Conservation (phyloP, 2,888 invertebrate species). For the Mycalesis mineus region DNA sequence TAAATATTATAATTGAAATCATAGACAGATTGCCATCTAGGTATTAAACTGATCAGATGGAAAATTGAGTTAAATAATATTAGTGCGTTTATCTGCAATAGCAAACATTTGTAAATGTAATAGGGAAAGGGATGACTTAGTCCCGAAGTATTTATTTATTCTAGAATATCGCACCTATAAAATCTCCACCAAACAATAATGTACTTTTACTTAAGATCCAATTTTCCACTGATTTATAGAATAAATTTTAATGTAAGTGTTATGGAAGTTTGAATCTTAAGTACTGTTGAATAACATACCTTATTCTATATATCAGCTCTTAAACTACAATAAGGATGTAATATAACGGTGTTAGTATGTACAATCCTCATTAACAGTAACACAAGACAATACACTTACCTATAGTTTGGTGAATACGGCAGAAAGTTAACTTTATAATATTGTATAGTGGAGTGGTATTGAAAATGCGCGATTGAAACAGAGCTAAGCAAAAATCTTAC, state of each 20-base stretch:
- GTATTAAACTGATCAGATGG: not conserved
- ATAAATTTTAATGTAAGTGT: slow-evolving; percentile 13
- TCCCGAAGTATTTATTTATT: not conserved
- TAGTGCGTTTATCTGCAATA: not conserved
- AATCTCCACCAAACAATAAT: slow-evolving; percentile 7
- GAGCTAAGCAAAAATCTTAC: no score
- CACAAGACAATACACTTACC: slow-evolving; percentile 75
- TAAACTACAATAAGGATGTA: slow-evolving; percentile 23
- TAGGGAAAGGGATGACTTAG: not conserved
- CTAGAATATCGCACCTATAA: slow-evolving; percentile 5
- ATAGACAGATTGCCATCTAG: not conserved
- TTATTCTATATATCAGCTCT: slow-evolving; percentile 25
- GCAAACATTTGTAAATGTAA: slow-evolving; percentile 1
- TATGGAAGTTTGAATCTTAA: slow-evolving; percentile 19
- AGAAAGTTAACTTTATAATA: slow-evolving; percentile 63
- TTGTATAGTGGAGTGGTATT: slow-evolving; percentile 41
- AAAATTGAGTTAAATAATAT: not conserved
- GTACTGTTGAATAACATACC: slow-evolving; percentile 18
- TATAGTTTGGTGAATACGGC: slow-evolving; percentile 75
- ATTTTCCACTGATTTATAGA: slow-evolving; percentile 9
- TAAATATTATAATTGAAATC: not conserved
- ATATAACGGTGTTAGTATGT: slow-evolving; percentile 46
- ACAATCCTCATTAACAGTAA: slow-evolving; percentile 68
- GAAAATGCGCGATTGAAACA: not conserved
- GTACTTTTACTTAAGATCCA: slow-evolving; percentile 13